Conservation (phyloP, 2,888 invertebrate genomes). For the Agrochola litura region DNA sequence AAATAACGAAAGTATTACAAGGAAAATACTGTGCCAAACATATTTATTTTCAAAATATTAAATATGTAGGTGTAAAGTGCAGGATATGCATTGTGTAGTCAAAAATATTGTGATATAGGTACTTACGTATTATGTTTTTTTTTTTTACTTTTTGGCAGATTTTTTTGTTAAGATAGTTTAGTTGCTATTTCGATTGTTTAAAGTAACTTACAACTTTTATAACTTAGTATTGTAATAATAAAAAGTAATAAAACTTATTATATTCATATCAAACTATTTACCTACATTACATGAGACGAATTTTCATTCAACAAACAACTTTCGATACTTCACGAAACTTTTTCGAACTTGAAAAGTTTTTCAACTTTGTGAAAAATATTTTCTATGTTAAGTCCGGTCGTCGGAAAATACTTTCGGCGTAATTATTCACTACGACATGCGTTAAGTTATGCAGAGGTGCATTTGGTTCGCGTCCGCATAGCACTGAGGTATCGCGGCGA, state of each 20-base stretch:
- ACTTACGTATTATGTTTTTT: constrained; percentile 35
- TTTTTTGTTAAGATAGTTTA: not conserved
- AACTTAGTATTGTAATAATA: not conserved
- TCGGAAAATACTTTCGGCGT: constrained; percentile 59
- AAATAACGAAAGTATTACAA: not conserved
- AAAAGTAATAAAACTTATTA: constrained; percentile 35
- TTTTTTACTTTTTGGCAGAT: constrained; percentile 16
- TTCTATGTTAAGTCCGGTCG: constrained; percentile 42
- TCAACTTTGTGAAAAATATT: constrained; percentile 62
- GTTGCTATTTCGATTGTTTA: not conserved
- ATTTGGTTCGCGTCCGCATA: constrained; percentile 83
- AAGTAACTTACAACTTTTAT: constrained; percentile 9
- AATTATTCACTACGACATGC: constrained; percentile 70
- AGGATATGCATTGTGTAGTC: not conserved
- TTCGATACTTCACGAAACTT: constrained; percentile 68
- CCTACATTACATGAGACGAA: constrained; percentile 65
- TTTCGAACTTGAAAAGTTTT: constrained; percentile 68
- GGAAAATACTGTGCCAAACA: not conserved
- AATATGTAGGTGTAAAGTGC: not conserved
- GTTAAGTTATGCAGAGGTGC: constrained; percentile 72
- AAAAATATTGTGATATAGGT: constrained; percentile 5
- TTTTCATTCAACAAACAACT: constrained; percentile 71
- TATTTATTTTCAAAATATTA: not conserved
- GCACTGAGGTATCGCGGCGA: constrained; percentile 83
- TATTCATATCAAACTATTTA: constrained; percentile 40